These are phyloP conservation scores for Eristalis arbustorum DNA, from an alignment of 2,888 invertebrate species.

Conservation along the genomic window DNA sequence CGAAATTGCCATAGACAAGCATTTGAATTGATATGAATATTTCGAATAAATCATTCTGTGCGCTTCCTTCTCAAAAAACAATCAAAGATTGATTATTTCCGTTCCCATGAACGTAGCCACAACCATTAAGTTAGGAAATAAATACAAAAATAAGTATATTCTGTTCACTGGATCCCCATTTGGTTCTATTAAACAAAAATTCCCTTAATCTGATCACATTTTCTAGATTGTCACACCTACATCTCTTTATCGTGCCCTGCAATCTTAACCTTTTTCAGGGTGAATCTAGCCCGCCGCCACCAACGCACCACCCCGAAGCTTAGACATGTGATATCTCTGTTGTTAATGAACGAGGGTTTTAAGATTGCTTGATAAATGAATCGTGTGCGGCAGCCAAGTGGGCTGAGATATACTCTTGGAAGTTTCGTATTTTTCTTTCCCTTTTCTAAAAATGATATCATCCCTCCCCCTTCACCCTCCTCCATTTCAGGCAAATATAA, in stretches of 20 bases:
- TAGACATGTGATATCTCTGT: conserved; percentile 68
- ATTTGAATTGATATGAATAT: not conserved
- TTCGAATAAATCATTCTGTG: not conserved
- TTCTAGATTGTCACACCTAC: conserved; percentile 70
- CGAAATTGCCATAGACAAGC: not conserved
- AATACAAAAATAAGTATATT: not conserved
- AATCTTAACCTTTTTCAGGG: conserved; percentile 59
- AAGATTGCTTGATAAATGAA: conserved; percentile 66
- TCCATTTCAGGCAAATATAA: conserved; percentile 20
- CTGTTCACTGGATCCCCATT: conserved; percentile 47
- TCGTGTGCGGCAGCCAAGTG: conserved; percentile 11
- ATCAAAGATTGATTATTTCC: not conserved
- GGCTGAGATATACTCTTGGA: conserved; percentile 24
- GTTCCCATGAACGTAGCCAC: not conserved
- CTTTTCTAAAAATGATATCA: conserved; percentile 30
- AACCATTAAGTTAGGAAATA: not conserved
- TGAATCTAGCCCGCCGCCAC: not conserved
- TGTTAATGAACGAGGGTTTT: conserved; percentile 70
- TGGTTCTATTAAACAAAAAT: conserved; percentile 61
- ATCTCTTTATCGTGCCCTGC: conserved; percentile 55
- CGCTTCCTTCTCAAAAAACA: not conserved
- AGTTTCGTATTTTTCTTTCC: conserved; percentile 1
- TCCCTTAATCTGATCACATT: conserved; percentile 68
- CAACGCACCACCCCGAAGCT: conserved; percentile 10
- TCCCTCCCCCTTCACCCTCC: not conserved